phyloP scores from a whole-genome alignment of 2,888 invertebrate genomes.

The Lacanobia oleracea region DNA sequence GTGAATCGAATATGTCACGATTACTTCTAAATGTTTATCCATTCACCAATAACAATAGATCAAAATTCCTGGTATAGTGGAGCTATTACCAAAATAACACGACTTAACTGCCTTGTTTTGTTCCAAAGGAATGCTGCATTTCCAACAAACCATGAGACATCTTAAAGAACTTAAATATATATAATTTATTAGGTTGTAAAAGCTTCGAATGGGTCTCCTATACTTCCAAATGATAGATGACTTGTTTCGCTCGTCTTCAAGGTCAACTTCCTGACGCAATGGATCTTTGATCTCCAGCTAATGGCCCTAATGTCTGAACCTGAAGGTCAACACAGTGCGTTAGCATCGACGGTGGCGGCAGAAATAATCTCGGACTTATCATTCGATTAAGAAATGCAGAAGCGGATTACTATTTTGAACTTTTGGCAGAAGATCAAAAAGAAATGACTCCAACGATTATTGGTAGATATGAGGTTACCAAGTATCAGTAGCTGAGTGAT shows the following conservation, averaged over 20 bases:
- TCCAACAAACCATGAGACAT: neutral
- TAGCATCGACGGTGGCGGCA: conserved; percentile 24
- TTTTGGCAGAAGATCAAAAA: conserved; percentile 69
- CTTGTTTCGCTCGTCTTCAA: conserved; percentile 8
- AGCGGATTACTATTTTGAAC: conserved; percentile 22
- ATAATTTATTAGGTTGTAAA: conserved; percentile 5
- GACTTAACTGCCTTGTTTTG: neutral
- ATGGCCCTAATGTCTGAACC: conserved; percentile 34
- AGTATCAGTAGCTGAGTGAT: too few relatives aligned
- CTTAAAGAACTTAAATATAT: neutral
- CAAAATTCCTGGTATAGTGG: conserved; percentile 16
- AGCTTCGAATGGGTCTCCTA: neutral
- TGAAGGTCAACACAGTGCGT: conserved; percentile 47
- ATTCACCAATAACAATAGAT: conserved; percentile 22
- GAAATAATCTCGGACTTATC: conserved; percentile 28
- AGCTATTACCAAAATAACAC: conserved; percentile 21
- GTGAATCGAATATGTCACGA: conserved; percentile 34
- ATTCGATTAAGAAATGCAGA: conserved; percentile 34
- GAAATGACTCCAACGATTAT: conserved; percentile 58
- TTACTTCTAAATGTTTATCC: conserved; percentile 15
- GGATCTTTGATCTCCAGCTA: conserved; percentile 49
- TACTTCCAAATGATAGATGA: conserved; percentile 19
- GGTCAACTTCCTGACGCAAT: conserved; percentile 36
- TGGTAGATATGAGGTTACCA: too few relatives aligned
- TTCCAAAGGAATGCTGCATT: neutral